Conservation (phyloP, 2,888 invertebrate genomes). For the Diplazon laetatorius region DNA sequence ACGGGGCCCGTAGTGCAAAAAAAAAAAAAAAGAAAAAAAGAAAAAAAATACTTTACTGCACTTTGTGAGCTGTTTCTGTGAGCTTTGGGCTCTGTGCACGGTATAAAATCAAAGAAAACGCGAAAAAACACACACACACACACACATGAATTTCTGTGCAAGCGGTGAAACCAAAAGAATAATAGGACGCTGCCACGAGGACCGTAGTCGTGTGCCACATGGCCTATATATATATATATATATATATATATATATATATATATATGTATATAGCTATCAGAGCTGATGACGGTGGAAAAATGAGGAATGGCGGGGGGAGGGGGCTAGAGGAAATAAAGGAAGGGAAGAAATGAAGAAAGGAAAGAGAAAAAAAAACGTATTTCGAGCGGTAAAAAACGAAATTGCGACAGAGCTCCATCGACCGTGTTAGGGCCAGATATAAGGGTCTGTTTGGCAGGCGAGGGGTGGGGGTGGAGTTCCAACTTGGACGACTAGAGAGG, state of each 20-base stretch:
- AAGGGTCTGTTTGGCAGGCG: conserved; percentile 63
- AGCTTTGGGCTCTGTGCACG: conserved; percentile 7
- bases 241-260: background rate
- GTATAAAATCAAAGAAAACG: conserved; percentile 71
- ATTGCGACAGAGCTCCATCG: conserved; percentile 45
- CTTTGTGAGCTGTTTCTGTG: conserved; percentile 39
- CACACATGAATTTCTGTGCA: conserved; percentile 71
- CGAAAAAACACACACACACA: no score
- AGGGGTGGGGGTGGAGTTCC: no score
- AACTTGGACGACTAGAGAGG: conserved; percentile 49
- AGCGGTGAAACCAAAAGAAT: conserved; percentile 21
- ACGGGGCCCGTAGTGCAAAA: conserved; percentile 17
- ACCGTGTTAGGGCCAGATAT: conserved; percentile 56
- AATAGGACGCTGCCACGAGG: conserved; percentile 29
- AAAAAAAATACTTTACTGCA: conserved; percentile 11
- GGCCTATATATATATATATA: background rate
- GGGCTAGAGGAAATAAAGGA: background rate
- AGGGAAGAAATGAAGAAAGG: conserved; percentile 21
- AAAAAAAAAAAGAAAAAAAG: no score
- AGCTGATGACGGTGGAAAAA: conserved; percentile 55
- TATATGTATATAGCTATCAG: conserved; percentile 9
- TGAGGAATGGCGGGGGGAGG: conserved; percentile 26
- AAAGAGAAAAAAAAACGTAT: conserved; percentile 10
- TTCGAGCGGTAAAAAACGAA: conserved; percentile 48
- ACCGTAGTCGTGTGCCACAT: conserved; percentile 10